These are phyloP conservation scores for Darevskia mixta DNA, from an alignment of 2,797 vertebrate genomes.

Conservation along the genomic window DNA sequence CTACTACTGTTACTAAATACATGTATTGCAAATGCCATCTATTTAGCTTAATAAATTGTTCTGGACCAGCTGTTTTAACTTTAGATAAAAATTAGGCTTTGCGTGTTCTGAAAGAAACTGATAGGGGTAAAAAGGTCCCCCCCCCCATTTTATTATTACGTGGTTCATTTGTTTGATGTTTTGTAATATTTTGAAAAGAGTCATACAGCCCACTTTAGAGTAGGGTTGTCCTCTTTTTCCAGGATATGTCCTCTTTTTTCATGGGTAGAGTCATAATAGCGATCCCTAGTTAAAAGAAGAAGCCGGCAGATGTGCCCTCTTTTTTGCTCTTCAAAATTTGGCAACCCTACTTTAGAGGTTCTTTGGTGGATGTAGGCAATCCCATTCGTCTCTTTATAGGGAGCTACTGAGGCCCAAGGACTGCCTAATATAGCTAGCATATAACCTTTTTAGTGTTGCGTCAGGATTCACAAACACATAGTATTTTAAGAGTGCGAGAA, in stretches of 20 bases:
- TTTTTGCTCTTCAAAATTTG: too few relatives aligned
- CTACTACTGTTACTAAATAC: neutral
- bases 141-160: neutral
- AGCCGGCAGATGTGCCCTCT: too few relatives aligned
- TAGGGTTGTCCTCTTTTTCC: too few relatives aligned
- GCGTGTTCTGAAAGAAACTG: neutral
- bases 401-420: neutral
- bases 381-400: neutral
- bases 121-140: too few relatives aligned
- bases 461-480: neutral
- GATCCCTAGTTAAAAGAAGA: too few relatives aligned
- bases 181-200: neutral
- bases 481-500: neutral
- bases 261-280: too few relatives aligned
- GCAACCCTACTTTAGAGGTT: neutral
- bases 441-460: neutral
- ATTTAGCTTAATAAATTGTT: neutral
- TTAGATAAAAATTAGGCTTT: neutral
- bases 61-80: too few relatives aligned
- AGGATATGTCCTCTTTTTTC: too few relatives aligned
- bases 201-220: too few relatives aligned
- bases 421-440: neutral
- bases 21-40: neutral
- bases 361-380: neutral
- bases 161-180: neutral